Evolutionary conservation across 2,888 invertebrate species (phyloP), one percentile per base, ranked within the genome.

Genomic region (Folsomia manolachei): DNA sequence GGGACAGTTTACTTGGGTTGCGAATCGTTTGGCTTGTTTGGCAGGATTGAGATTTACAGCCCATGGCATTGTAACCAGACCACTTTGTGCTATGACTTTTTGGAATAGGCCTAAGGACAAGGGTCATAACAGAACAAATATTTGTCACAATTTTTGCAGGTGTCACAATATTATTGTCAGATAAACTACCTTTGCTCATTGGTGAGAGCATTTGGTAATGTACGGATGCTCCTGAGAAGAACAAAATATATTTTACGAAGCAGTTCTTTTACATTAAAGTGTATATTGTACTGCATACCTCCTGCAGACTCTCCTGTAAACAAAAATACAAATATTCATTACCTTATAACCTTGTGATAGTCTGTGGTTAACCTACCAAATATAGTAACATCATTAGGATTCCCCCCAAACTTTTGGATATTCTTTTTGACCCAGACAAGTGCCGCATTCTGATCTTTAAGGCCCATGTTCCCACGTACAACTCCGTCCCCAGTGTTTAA

Each of bases 371-470:
- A 39, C 14, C 7, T 39, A 39, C 39, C 39, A 14, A 39, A 39
- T 39, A 39, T 51, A n/a, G 66, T 53, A 51, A 52, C 23, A 52
- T 66, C 25, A 2, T 66, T 51, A 51, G 68, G 68, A 26, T 68
- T 26, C 2, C 68, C 68, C 1, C 68, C 68, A 56, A 68, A 68
- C 4, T 24, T 23, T 14, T n/a, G 25, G 21, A 63, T 63, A n/a
- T 63, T 63, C 2, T 63, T 21, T 19, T 27, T 25, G 11, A 63
- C 63, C 63, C 63, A 63, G 2, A 9, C 27, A 11, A 63, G 27
- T 1, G 63, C 26, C 11, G n/a, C 1, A 9, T 25, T 27, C n/a
- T 63, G 63, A 27, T 63, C 63, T 27, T 63, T 63, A 23, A 63
- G 26, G 2, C 63, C 63, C 14, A n/a, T 27, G 27, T 63, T 63